Conservation (phyloP, 2,797 vertebrate genomes). For the Pseudomugil tenellus region DNA sequence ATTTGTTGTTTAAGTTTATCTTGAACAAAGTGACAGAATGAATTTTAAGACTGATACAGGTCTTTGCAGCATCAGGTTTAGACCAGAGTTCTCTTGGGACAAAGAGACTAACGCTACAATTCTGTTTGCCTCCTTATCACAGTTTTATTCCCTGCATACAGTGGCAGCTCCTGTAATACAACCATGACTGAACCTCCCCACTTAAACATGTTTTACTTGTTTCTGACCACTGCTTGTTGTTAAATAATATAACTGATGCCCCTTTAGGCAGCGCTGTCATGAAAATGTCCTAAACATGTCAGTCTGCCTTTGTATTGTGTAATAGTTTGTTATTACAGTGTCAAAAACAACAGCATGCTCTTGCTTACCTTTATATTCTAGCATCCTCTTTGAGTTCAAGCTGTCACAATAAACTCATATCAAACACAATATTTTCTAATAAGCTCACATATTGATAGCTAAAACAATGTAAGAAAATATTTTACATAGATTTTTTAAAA, state of each 20-base stretch:
- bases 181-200: neutral
- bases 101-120: neutral
- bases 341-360: conserved; percentile 11
- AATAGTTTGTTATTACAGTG: conserved; percentile 27
- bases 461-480: neutral
- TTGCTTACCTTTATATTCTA: conserved; percentile 17
- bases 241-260: neutral
- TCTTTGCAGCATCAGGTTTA: neutral
- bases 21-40: neutral
- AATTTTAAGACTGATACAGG: neutral
- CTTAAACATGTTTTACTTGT: neutral
- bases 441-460: neutral
- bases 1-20: neutral
- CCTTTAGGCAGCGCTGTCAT: neutral
- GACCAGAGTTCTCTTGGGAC: neutral
- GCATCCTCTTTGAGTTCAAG: conserved; percentile 3
- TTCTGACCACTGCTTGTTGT: neutral
- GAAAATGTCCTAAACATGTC: conserved; percentile 18
- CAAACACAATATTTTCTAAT: neutral
- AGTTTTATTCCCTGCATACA: neutral
- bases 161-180: neutral
- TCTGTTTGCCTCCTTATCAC: neutral
- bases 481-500: neutral
- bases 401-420: neutral
- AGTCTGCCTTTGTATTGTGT: neutral